Evolutionary conservation across 2,797 vertebrate species (phyloP).

Genomic region (Pipistrellus kuhlii): DNA sequence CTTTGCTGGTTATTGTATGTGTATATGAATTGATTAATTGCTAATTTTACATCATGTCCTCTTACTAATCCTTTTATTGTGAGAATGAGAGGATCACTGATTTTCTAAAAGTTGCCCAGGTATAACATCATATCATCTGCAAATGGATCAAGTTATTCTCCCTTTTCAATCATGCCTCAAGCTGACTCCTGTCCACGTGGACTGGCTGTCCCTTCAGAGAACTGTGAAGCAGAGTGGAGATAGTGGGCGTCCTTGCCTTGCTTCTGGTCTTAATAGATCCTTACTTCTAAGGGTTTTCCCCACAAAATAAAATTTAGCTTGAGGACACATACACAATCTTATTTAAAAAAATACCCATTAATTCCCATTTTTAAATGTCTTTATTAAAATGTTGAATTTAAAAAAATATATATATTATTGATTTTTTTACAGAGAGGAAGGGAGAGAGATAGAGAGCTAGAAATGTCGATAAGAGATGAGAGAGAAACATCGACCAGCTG

Average conservation of each 20-base stretch:
- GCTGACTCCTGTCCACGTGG: neutral
- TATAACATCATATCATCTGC: neutral
- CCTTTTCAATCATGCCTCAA: neutral
- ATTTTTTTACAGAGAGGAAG: too few species aligned
- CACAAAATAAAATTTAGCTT: neutral
- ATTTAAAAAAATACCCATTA: neutral
- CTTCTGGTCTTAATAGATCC: neutral
- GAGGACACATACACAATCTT: neutral
- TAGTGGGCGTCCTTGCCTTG: neutral
- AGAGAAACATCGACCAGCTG: too few species aligned
- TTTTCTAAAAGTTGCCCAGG: neutral
- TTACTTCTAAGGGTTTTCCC: neutral
- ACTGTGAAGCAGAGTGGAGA: neutral
- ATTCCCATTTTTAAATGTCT: conserved; percentile 13
- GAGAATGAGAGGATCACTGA: neutral
- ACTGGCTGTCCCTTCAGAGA: neutral
- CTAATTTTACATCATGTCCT: conserved; percentile 1
- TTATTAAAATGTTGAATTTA: conserved; percentile 19
- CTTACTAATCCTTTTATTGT: neutral
- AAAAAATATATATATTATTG: neutral
- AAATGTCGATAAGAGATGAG: too few species aligned
- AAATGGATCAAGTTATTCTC: neutral
- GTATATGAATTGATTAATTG: neutral
- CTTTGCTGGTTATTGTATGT: neutral
- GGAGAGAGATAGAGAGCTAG: too few species aligned